phyloP scores from a whole-genome alignment of 2,888 invertebrate species.

The Lepidochrysops patricia region DNA sequence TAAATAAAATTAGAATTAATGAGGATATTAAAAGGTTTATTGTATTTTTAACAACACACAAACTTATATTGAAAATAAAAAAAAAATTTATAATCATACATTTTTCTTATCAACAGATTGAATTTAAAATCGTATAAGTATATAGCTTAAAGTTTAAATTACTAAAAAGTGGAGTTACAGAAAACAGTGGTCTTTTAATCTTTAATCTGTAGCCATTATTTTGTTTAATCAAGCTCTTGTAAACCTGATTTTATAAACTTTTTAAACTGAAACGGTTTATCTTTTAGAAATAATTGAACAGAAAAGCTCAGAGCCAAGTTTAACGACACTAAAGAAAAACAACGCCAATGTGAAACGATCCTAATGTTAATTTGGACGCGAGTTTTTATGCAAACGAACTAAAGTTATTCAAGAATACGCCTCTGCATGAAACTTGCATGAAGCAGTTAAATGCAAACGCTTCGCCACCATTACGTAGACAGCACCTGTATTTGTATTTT shows the following conservation, averaged over 20 bases:
- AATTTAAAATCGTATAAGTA: no score
- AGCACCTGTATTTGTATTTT: slow-evolving; percentile 30
- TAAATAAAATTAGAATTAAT: no score
- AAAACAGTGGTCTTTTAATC: not conserved
- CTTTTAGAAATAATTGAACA: not conserved
- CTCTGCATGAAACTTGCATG: slow-evolving; percentile 62
- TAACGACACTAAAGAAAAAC: not conserved
- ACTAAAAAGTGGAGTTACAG: not conserved
- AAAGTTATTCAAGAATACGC: slow-evolving; percentile 65
- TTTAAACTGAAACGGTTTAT: slow-evolving; percentile 6
- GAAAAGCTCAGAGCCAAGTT: not conserved
- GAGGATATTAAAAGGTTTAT: no score
- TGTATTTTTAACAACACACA: no score
- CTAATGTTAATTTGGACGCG: slow-evolving; percentile 58
- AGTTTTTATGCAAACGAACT: slow-evolving; percentile 69
- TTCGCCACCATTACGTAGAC: slow-evolving; percentile 26
- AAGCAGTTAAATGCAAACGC: slow-evolving; percentile 52
- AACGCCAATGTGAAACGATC: slow-evolving; percentile 23
- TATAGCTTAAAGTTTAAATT: no score
- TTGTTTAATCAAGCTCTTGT: not conserved
- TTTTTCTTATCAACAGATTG: no score
- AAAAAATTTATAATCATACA: no score
- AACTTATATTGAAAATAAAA: no score
- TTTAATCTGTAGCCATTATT: not conserved
- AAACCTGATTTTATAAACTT: not conserved